Conservation (phyloP, 2,888 invertebrate species). For the Pollenia angustigena region DNA sequence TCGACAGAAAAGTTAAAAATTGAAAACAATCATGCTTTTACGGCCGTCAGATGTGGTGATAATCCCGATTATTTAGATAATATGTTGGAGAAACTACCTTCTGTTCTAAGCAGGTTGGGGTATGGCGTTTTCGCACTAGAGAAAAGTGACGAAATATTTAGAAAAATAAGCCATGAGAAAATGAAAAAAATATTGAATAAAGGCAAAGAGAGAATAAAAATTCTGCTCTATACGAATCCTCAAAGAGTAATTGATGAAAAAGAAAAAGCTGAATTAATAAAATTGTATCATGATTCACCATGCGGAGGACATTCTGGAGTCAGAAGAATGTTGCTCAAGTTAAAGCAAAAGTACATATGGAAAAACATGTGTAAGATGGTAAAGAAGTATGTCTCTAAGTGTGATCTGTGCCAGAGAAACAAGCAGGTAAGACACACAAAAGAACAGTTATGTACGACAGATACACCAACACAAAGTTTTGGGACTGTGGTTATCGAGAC, state of each 20-base stretch:
- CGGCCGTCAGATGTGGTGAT: not conserved
- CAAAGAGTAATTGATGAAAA: not conserved
- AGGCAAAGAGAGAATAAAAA: not conserved
- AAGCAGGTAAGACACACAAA: too few species aligned
- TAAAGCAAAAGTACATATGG: too few species aligned
- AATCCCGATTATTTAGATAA: not conserved
- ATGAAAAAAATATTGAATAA: not conserved
- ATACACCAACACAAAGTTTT: too few species aligned
- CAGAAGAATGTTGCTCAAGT: too few species aligned
- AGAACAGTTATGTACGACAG: too few species aligned
- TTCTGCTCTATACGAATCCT: not conserved
- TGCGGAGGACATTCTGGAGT: not conserved
- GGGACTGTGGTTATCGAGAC: too few species aligned
- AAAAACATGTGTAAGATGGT: too few species aligned
- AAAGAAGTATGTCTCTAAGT: too few species aligned
- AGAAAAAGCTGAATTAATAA: not conserved
- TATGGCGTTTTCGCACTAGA: slow-evolving; percentile 6
- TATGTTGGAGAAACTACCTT: slow-evolving; percentile 19
- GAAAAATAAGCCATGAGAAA: not conserved
- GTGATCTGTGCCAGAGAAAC: too few species aligned
- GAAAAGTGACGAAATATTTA: slow-evolving; percentile 30
- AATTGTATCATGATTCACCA: not conserved
- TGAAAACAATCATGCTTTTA: slow-evolving; percentile 19
- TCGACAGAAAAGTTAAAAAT: not conserved
- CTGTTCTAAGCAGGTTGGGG: not conserved